Percentiles rank a stretch among this genome's conserved stretches.
These are phyloP conservation scores for Triplophysa dalaica DNA, from an alignment of 2,113 vertebrate genomes.

Conservation along the genomic window DNA sequence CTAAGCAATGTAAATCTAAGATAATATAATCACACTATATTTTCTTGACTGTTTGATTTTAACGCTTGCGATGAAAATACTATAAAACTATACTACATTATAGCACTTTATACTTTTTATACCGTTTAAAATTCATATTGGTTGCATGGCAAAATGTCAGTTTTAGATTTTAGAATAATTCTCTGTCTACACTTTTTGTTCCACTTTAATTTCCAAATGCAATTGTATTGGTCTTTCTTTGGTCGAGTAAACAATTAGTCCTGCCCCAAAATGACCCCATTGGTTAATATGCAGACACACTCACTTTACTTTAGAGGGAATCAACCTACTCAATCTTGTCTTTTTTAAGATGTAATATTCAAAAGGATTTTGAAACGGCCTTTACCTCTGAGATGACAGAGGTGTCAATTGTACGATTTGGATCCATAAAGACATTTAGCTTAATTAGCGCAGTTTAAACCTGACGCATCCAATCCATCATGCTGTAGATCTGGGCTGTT, in stretches of 20 bases:
- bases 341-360: neutral
- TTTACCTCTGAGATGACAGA: neutral
- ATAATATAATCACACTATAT: no score
- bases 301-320: no score
- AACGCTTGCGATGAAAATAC: neutral
- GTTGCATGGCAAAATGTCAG: neutral
- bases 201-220: no score
- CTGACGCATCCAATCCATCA: neutral
- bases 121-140: neutral
- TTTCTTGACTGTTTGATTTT: neutral
- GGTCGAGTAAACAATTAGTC: no score
- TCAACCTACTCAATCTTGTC: no score
- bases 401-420: neutral
- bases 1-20: neutral
- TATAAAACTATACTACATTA: no score
- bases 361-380: neutral
- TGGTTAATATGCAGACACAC: no score
- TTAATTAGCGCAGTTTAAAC: conserved; percentile 32
- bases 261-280: no score
- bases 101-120: no score
- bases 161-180: neutral
- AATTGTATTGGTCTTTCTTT: no score
- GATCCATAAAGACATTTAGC: conserved; percentile 15
- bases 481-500: conserved; percentile 3
- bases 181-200: no score